Evolutionary conservation across 2,113 vertebrate species (phyloP), one percentile per base, ranked within the genome.

Genomic region (Pluvialis apricaria): DNA sequence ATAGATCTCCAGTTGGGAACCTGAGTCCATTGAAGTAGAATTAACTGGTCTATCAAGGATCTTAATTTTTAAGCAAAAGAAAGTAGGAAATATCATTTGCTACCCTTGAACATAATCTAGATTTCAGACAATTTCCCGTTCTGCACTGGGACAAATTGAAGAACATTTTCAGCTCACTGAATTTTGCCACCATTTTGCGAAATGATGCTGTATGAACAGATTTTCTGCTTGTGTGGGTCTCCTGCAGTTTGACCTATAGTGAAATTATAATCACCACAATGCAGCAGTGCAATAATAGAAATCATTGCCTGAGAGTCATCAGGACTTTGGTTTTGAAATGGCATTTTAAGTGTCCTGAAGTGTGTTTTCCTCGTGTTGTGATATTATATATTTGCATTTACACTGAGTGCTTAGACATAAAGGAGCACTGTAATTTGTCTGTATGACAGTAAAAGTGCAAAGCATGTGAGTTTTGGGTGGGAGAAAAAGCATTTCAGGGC

Each of bases 311-410:
- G 19, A 86, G 34, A 71, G 21, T 82, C 85, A 52, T 78, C 45
- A 90, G 60, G 62, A 86, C 65, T 92, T 92, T 65, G 18, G 70
- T 73, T 45, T 69, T 82, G 29, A 83, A 71, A 80, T 60, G 32
- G 38, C 65, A 57, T 80, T 87, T 76, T 82, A 93, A 80, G 47
- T 77, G 75, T 66, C 47, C 79, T 91, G 78, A 87, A 94, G 70
- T 88, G 40, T 88, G 82, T 86, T 75, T 83, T 51, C 38, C 60
- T 91, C 76, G 77, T 94, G 55, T 88, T 88, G 76, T 83, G 88
- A 66, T 82, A 82, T 32, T 83, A 52, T 40, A 70, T 70, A 92
- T 94, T 77, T 93, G 36, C 60, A 86, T 92, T 94, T 96, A 66
- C 36, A 26, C 34, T 75, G 29, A 65, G 6, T 83, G 36, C 45